Conservation (phyloP, 2,888 invertebrate genomes). For the Drosophila pegasa region DNA sequence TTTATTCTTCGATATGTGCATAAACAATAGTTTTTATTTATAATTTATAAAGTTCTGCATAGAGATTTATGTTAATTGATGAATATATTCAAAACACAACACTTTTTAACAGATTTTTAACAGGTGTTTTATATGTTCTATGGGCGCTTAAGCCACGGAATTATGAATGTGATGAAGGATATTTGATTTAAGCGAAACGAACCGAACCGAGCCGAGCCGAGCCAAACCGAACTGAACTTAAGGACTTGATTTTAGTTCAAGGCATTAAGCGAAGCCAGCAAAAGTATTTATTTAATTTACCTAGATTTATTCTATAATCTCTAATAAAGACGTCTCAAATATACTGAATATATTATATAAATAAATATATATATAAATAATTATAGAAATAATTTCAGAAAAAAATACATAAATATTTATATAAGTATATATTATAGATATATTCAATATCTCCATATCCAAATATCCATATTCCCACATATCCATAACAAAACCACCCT, state of each 20-base stretch:
- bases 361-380: not conserved
- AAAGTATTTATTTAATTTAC: too few relatives aligned
- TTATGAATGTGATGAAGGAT: not conserved
- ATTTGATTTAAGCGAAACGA: too few relatives aligned
- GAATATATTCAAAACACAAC: not conserved
- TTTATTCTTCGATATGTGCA: not conserved
- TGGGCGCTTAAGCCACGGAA: not conserved
- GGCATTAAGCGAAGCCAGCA: too few relatives aligned
- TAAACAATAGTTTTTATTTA: slow-evolving; percentile 12
- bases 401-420: not conserved
- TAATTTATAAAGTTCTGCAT: not conserved
- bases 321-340: too few relatives aligned
- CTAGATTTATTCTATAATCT: not conserved
- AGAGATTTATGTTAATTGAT: not conserved
- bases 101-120: not conserved
- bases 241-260: too few relatives aligned
- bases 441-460: too few relatives aligned
- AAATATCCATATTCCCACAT: too few relatives aligned
- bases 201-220: not conserved
- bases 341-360: not conserved
- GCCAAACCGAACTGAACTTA: not conserved
- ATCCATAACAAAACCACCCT: not conserved
- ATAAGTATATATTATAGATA: too few relatives aligned
- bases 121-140: slow-evolving; percentile 2
- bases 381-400: too few relatives aligned